Evolutionary conservation across 2,888 invertebrate genomes (phyloP), one percentile per base, ranked within the genome.

Genomic region (Linnaemya tessellans): DNA sequence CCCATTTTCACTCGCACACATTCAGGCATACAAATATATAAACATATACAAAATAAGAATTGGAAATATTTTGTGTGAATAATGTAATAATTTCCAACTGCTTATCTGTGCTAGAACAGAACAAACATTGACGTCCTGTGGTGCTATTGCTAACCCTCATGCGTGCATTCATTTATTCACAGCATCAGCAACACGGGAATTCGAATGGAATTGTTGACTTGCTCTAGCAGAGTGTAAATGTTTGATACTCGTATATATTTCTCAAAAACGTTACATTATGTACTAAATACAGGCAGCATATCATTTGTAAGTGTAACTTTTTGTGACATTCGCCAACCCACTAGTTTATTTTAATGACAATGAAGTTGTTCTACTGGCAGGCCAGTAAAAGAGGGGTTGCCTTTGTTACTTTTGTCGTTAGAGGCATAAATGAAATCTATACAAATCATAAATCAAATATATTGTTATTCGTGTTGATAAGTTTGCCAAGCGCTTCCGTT

Each of bases 101-200:
- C 90, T 90, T 90, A 90, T 90, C 90, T 90, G 88, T 90, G 90
- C 90, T 90, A 90, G 89, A 91, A 90, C 90, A 90, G 91, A 89
- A 88, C 91, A 90, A 90, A 90, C 90, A 91, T 91, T 91, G 90
- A 91, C 90, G 91, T 91, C 91, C 91, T 91, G 70, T 51, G 60
- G n/a, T 70, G 60, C 73, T 80, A 67, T 46, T 60, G 60, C 35
- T 9, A 71, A 41, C 64, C 30, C 70, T 49, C 70, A 51, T 22
- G 38, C 49, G 13, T 46, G 54, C 70, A 62, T 22, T 38, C 49
- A n/a, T 46, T 54, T 51, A 51, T 25, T n/a, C 38, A 35, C 56
- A 77, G 49, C 18, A 13, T 41, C 43, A 62, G 18, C 64, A 30
- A 74, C n/a, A 41, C 41, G n/a, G 35, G 49, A 30, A 54, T 41